Base-by-base conservation (phyloP, 2,113 vertebrate genomes). In the Pogonocichla stellata region DNA sequence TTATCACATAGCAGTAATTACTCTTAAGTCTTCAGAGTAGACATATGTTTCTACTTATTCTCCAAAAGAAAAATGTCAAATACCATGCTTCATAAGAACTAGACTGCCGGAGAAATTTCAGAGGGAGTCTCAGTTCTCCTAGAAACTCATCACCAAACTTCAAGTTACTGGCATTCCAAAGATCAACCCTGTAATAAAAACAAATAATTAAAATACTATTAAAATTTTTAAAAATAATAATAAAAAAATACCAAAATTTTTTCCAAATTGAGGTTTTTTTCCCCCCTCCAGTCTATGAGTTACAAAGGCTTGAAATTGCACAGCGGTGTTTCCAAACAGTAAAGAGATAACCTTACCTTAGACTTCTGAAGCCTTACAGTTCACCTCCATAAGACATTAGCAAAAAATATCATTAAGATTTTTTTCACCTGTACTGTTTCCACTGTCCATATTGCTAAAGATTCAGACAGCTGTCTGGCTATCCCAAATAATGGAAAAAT, bases 61-160 rank as follows among this genome's bases (percentile, higher is more conserved):
- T 83, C 81, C 56, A 83, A 92, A 94, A 92, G n/a, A 86, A 95
- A 96, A 95, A 95, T 54, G 88, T 94, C 71, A 92, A 92, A 84
- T 98, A 99, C 99, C 99, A 99, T 88, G 99, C 99, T 56, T 99
- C 98, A 0, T 99, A 98, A 88, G 98, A 97, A 66, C 98, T 98
- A 14, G 98, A 98, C 95, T 99, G 99, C 53, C 99, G 98, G 73
- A 99, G 97, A 51, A 98, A 99, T 93, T 98, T 98, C 90, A 99
- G 96, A 14, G 99, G 99, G 58, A 99, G 98, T 34, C 99, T 98
- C 34, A 99, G 98, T 36, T 99, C 99, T 94, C 99, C 99, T 45
- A 99, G 98, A 94, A 99, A 99, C 97, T 99, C 99, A 0, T 99
- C 99, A 51, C 99, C 99, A 86, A 99, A 99, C 97, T 99, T 99